Evolutionary conservation across 2,888 invertebrate genomes (phyloP), one percentile per base, ranked within the genome.

Genomic region (Hirtodrosophila alboralis): DNA sequence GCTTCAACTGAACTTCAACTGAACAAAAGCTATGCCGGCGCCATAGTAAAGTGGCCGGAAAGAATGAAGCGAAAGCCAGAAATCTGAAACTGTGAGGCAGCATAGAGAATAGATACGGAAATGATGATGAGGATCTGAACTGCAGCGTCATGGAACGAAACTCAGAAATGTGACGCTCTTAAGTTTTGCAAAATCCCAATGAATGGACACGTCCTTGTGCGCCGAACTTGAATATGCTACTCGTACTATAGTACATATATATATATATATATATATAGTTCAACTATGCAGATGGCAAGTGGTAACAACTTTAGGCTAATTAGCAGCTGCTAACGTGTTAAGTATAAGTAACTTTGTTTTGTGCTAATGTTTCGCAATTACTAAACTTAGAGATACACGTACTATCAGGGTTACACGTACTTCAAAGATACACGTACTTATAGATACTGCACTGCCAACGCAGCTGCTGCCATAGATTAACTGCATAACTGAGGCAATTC

Each of bases 11-110:
- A 23, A 8, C 84, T 80, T 65, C 40, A 84, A 52, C 52, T 59
- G 74, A 86, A 84, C 86, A 84, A 84, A 85, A 65, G 81, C 65
- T 43, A 38, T 47, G 79, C 44, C 60, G 80, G 79, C 83, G 84
- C 85, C 79, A 67, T 41, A 28, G 48, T 34, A 64, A 67, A 70
- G 62, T 54, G 61, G 54, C 41, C 54, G 34, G 54, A 58, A 53
- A 66, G 53, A 53, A 41, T 41, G 43, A 43, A 37, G 31, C 33
- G 40, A 37, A 28, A 27, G 6, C 33, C 37, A 40, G 49, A 52
- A 61, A 54, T 26, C 45, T 23, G 45, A 66, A 26, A 51, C 52
- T 36, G n/a, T 21, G 12, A 14, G 9, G 18, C 16, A 16, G 44
- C n/a, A 33, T 9, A 13, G n/a, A 26, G 14, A 18, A 12, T 10